Conservation (phyloP, 1,140 invertebrate genomes). For the Neotoxoptera formosana region DNA sequence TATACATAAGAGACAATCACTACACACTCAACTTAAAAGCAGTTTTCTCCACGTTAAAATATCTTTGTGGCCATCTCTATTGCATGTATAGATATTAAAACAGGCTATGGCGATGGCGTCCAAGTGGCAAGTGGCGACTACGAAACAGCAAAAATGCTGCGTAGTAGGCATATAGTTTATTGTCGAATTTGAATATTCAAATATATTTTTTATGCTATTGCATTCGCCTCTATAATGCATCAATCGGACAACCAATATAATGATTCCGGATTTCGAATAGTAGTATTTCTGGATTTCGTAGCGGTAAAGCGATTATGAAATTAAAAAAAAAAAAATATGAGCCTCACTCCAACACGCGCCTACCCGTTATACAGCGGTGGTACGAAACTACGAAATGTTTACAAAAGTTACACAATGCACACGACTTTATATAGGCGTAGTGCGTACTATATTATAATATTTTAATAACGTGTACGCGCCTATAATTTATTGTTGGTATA, state of each 20-base stretch:
- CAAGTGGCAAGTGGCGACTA: not conserved
- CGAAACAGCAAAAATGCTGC: not conserved
- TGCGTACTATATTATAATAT: conserved; percentile 9
- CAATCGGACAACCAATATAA: not conserved
- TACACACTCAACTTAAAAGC: not conserved
- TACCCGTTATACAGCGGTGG: not conserved
- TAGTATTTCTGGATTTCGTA: not conserved
- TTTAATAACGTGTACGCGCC: not conserved
- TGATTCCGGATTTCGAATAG: not conserved
- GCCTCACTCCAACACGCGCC: not conserved
- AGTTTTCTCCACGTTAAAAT: not conserved
- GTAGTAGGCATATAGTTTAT: not conserved
- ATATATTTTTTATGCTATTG: not conserved
- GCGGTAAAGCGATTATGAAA: not conserved
- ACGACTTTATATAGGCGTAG: not conserved
- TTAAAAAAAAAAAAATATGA: not conserved
- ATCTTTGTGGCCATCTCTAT: not conserved
- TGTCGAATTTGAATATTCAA: not conserved
- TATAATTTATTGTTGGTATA: conserved; percentile 1
- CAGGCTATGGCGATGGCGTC: not conserved
- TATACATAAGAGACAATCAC: not conserved
- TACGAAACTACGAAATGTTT: not conserved
- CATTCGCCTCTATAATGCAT: not conserved
- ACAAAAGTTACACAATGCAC: not conserved
- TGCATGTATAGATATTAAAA: not conserved